A percentile compares a stretch with the other conserved stretches of the same genome.
These are phyloP conservation scores for Ctenomys sociabilis DNA, from an alignment of 2,113 vertebrate species.

Conservation along the genomic window DNA sequence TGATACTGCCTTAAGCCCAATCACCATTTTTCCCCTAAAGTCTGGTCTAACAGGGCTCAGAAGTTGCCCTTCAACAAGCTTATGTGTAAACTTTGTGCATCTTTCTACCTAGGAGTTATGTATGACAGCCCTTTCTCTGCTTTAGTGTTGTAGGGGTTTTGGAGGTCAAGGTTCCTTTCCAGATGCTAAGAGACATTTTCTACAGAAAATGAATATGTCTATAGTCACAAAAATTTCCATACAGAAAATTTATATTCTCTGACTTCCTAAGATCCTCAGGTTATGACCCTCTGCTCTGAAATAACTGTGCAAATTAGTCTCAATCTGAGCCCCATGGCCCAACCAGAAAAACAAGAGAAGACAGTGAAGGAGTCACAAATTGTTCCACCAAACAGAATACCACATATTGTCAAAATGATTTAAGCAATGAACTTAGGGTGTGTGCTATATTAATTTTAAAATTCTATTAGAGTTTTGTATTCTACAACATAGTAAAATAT, in stretches of 20 bases:
- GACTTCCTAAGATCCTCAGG: not conserved
- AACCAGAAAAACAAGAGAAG: constrained; percentile 13
- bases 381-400: not conserved
- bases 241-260: not conserved
- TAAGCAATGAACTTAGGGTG: not conserved
- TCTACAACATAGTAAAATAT: not conserved
- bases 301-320: constrained; percentile 18
- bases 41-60: not conserved
- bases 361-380: not conserved
- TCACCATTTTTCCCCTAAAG: not conserved
- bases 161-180: not conserved
- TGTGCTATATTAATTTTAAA: constrained; percentile 30
- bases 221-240: not conserved
- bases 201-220: not conserved
- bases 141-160: not conserved
- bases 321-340: not conserved
- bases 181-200: not conserved
- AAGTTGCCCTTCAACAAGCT: not conserved
- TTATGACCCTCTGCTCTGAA: not conserved
- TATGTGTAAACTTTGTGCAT: not conserved
- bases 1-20: not conserved
- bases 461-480: not conserved
- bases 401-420: not conserved
- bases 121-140: not conserved
- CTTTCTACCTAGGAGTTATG: not conserved